Base-by-base conservation (phyloP, 2,888 invertebrate genomes). In the Dinocampus coccinellae region DNA sequence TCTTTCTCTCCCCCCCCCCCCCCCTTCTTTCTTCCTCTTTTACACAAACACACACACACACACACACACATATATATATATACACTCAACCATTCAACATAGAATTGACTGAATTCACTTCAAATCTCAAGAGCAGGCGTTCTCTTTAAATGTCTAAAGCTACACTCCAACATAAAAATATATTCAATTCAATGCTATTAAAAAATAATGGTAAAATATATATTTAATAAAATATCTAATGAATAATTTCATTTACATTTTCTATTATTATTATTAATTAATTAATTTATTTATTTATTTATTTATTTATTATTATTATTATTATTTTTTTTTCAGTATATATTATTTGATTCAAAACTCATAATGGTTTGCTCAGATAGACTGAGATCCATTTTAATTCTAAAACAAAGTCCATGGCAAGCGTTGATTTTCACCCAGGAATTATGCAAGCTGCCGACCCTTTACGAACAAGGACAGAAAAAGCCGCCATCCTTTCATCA, bases 371-470 rank as follows among this genome's bases (percentile, higher is more conserved):
- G 11, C 57, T 57, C 42, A 42, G 42, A 34, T n/a, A 39, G 1
- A 39, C 34, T 36, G 65, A 66, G n/a, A n/a, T 65, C 61, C 60
- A 24, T 53, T 57, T 69, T 70, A 70, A 70, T 66, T 61, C 60
- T 39, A 53, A 66, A 70, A 65, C 70, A 70, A 70, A 70, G 70
- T 70, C 60, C 47, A 20, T 65, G 70, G 65, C 24, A 24, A 65
- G 65, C 61, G 71, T 71, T 71, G 66, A 71, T 71, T 66, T 67
- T 42, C 66, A 26, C 10, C 4, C 20, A 24, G 55, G 29, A 71
- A 67, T 71, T 66, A 71, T 71, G 65, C 71, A 71, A 66, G 47
- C 47, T 47, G 47, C 26, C 66, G 55, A 71, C 71, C 71, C 71
- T 71, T 55, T 36, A 39, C 24, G 36, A 20, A 55, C 34, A 20